Evolutionary conservation across 1,140 invertebrate genomes (phyloP).

Genomic region (Neuroterus valhalla): DNA sequence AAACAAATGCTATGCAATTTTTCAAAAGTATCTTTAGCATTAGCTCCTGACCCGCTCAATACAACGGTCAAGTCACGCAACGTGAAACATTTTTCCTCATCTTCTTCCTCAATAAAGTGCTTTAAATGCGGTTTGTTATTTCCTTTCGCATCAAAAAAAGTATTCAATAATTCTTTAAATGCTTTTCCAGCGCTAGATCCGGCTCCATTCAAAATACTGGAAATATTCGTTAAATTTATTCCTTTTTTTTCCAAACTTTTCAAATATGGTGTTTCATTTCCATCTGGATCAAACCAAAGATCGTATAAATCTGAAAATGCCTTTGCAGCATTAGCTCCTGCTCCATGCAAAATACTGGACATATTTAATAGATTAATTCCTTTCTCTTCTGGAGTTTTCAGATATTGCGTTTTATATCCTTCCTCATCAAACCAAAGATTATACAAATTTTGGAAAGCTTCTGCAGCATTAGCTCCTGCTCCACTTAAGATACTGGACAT

Average conservation of each 20-base stretch:
- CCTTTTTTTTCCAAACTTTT: neutral
- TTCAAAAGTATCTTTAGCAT: no score
- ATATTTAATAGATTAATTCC: no score
- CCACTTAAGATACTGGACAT: no score
- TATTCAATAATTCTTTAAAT: neutral
- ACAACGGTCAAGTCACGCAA: slow-evolving; percentile 48
- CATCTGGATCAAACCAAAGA: slow-evolving; percentile 5
- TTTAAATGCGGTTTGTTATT: neutral
- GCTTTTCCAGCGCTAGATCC: neutral
- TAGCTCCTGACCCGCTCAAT: no score
- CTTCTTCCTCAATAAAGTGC: neutral
- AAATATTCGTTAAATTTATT: neutral
- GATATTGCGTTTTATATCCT: no score
- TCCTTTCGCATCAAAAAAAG: neutral
- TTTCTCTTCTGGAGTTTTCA: no score
- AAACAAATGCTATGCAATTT: no score
- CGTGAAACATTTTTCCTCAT: neutral
- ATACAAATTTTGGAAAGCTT: no score
- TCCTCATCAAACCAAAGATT: no score
- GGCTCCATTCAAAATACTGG: neutral
- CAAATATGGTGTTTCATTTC: neutral
- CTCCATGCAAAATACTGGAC: slow-evolving; percentile 8
- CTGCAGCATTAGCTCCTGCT: no score
- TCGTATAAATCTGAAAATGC: slow-evolving; percentile 52
- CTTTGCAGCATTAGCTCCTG: neutral